Percentiles rank a stretch among this genome's conserved stretches.
phyloP scores from a whole-genome alignment of 1,140 invertebrate genomes.

The Melanaphis sacchari region DNA sequence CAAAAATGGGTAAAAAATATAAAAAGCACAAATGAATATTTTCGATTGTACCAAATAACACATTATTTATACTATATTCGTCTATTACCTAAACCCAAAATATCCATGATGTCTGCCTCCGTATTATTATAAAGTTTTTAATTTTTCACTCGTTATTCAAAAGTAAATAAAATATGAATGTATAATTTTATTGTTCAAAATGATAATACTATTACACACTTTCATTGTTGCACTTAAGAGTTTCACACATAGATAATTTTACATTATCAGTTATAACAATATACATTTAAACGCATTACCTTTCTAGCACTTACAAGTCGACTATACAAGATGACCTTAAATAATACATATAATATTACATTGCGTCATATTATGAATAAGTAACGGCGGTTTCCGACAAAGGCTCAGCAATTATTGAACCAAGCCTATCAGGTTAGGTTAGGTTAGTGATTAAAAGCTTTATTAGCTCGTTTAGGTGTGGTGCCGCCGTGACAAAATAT shows the following conservation, averaged over 20 bases:
- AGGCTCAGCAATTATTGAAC: neutral
- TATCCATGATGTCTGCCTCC: too few relatives aligned
- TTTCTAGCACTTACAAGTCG: neutral
- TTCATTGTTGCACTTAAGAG: neutral
- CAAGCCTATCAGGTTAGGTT: neutral
- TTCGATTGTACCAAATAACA: too few relatives aligned
- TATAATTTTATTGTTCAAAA: neutral
- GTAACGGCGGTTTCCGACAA: neutral
- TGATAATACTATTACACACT: neutral
- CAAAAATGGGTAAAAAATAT: too few relatives aligned
- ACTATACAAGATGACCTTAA: neutral
- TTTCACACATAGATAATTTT: neutral
- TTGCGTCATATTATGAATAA: neutral
- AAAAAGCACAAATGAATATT: too few relatives aligned
- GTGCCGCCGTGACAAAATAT: neutral
- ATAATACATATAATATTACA: neutral
- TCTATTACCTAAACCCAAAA: too few relatives aligned
- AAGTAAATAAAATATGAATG: neutral
- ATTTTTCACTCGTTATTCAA: neutral
- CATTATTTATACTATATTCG: too few relatives aligned
- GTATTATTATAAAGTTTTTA: neutral
- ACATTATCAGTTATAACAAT: neutral
- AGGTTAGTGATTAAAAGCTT: conserved; percentile 1
- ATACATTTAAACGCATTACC: neutral
- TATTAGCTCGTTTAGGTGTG: neutral